These are phyloP conservation scores for Ochropacha duplaris DNA, from an alignment of 2,888 invertebrate genomes.

Conservation along the genomic window DNA sequence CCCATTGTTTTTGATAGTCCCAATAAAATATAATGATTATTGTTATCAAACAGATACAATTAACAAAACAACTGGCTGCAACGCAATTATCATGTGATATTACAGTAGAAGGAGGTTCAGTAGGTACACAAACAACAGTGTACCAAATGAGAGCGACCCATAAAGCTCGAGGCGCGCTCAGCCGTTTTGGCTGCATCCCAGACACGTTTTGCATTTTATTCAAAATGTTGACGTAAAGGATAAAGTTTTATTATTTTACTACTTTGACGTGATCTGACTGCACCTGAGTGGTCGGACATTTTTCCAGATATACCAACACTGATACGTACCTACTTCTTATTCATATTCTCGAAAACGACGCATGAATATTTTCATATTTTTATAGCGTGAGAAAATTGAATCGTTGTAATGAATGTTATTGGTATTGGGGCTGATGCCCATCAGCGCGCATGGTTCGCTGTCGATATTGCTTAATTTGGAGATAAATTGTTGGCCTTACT, in stretches of 20 bases:
- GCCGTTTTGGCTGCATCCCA: conserved; percentile 76
- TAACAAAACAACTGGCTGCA: neutral
- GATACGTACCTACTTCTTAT: conserved; percentile 9
- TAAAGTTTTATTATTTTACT: conserved; percentile 82
- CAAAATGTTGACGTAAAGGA: conserved; percentile 80
- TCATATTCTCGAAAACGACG: conserved; percentile 19
- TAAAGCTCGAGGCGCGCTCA: conserved; percentile 36
- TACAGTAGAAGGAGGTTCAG: neutral
- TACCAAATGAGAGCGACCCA: conserved; percentile 27
- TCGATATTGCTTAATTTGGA: conserved; percentile 30
- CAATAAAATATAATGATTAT: too few relatives aligned
- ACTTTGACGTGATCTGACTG: conserved; percentile 75
- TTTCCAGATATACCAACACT: conserved; percentile 1
- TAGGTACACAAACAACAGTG: neutral
- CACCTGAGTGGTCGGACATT: conserved; percentile 43
- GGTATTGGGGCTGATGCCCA: conserved; percentile 10
- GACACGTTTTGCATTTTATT: conserved; percentile 81
- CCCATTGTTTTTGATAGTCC: too few relatives aligned
- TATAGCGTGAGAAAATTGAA: conserved; percentile 29
- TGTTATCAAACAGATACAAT: neutral
- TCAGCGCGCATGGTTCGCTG: conserved; percentile 15
- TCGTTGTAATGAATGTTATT: conserved; percentile 32
- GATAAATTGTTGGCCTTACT: conserved; percentile 21
- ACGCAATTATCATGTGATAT: neutral
- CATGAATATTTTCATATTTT: conserved; percentile 27